phyloP scores from a whole-genome alignment of 2,797 vertebrate species.

The Benthosema pterotum region DNA sequence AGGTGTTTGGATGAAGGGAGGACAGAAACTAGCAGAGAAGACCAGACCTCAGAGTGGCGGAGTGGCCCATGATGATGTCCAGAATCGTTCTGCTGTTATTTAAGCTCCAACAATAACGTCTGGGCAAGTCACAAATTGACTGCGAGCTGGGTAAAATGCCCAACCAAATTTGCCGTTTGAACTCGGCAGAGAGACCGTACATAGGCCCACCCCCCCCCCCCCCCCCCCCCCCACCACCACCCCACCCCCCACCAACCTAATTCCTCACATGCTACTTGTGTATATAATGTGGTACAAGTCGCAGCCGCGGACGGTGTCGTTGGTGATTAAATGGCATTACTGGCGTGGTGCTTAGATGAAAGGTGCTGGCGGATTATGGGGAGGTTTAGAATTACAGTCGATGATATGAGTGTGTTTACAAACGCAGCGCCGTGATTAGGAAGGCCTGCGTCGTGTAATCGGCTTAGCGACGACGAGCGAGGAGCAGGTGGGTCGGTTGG shows the following conservation, averaged over 20 bases:
- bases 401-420: conserved; percentile 70
- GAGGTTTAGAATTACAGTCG: conserved; percentile 70
- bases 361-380: conserved; percentile 69
- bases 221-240: too few species aligned
- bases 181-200: conserved; percentile 30
- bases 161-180: background rate
- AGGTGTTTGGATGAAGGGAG: conserved; percentile 51
- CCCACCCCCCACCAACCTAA: conserved; percentile 4
- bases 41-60: conserved; percentile 37
- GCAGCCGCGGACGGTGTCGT: conserved; percentile 45
- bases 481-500: conserved; percentile 65
- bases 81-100: conserved; percentile 23
- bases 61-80: conserved; percentile 26
- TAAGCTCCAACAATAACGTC: background rate
- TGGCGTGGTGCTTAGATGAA: conserved; percentile 69
- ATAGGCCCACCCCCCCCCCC: background rate
- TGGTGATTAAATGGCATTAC: conserved; percentile 64
- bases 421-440: conserved; percentile 71
- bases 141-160: conserved; percentile 18
- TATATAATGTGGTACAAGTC: conserved; percentile 25
- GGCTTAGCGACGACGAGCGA: conserved; percentile 65
- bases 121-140: background rate
- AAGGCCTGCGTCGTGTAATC: conserved; percentile 71
- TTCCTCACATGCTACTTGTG: conserved; percentile 30
- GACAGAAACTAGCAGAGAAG: conserved; percentile 22